phyloP scores from a whole-genome alignment of 2,797 vertebrate genomes.

The Hippopotamyrus pictus region DNA sequence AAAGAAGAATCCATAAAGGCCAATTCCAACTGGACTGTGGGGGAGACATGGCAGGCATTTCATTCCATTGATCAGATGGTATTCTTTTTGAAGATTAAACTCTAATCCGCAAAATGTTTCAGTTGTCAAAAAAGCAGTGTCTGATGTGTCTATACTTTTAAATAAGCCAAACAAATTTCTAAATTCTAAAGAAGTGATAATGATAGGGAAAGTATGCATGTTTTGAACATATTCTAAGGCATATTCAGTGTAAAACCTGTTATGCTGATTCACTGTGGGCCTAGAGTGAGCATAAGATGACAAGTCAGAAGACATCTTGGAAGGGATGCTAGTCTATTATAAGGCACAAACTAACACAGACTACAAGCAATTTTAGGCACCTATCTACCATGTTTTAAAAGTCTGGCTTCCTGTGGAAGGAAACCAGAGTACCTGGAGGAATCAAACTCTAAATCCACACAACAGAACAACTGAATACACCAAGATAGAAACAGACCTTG shows the following conservation, averaged over 20 bases:
- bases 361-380: not conserved
- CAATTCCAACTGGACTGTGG: not conserved
- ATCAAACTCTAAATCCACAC: not conserved
- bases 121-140: slow-evolving; percentile 5
- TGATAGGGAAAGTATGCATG: not conserved
- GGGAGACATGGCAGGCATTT: not conserved
- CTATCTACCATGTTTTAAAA: not conserved
- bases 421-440: not conserved
- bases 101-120: not conserved
- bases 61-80: slow-evolving; percentile 12
- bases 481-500: not conserved
- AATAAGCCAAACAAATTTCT: not conserved
- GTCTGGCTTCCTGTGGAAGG: not conserved
- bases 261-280: not conserved
- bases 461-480: not conserved
- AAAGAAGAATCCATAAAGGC: slow-evolving; percentile 25
- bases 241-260: slow-evolving; percentile 1
- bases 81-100: slow-evolving; percentile 4
- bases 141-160: not conserved
- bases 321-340: not conserved
- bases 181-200: not conserved
- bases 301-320: not conserved
- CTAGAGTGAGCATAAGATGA: not conserved
- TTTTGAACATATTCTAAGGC: not conserved
- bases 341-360: not conserved